Conservation (phyloP, 2,113 vertebrate species). For the Sphaerodactylus townsendi region DNA sequence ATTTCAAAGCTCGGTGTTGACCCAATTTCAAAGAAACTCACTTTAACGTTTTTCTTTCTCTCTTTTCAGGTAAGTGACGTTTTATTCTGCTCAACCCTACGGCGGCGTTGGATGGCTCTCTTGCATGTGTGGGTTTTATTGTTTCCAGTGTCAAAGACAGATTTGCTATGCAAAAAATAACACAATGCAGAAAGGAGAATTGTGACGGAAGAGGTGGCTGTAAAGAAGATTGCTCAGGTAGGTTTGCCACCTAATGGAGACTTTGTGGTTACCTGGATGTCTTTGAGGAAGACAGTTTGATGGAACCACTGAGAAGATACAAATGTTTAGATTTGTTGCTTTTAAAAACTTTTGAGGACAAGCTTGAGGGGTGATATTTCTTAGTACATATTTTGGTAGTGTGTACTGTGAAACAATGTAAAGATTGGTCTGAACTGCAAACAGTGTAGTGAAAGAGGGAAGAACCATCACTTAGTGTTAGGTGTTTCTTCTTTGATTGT, state of each 20-base stretch:
- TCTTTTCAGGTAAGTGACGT: conserved; percentile 75
- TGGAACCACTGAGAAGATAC: rapidly evolving
- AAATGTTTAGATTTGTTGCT: background rate
- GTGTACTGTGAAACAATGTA: background rate
- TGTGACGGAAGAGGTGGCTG: conserved; percentile 50
- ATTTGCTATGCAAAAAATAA: conserved; percentile 20
- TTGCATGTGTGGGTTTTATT: background rate
- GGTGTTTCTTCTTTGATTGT: background rate
- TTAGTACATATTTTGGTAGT: background rate
- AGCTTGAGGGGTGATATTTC: background rate
- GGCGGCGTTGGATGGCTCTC: conserved; percentile 66
- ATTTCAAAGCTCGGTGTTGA: conserved; percentile 72
- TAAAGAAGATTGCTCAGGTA: conserved; percentile 62
- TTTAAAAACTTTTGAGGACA: background rate
- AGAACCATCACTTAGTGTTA: background rate
- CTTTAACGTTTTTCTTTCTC: conserved; percentile 54
- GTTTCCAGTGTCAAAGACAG: background rate
- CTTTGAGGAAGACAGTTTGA: background rate
- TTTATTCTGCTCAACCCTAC: conserved; percentile 71
- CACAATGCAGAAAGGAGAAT: conserved; percentile 34
- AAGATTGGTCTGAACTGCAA: background rate
- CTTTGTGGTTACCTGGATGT: background rate
- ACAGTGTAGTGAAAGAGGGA: background rate
- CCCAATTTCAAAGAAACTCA: conserved; percentile 73
- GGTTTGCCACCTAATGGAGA: conserved; percentile 23